Base-by-base conservation (phyloP, 2,797 vertebrate species). In the Onychomys leucogaster region DNA sequence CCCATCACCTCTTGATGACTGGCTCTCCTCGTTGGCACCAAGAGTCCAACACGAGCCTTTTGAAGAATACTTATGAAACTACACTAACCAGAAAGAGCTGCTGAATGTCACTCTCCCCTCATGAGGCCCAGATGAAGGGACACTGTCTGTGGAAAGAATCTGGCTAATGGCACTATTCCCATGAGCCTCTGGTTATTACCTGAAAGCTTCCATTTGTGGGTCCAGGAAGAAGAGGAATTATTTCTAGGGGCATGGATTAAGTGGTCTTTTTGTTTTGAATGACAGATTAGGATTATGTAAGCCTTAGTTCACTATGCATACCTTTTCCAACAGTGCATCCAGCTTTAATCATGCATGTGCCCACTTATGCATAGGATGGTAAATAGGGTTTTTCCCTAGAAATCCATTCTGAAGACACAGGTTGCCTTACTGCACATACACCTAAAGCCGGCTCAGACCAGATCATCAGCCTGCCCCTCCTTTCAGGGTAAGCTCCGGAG, bases 1-100 rank as follows among this genome's bases (percentile, higher is more conserved):
- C 52, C 52, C 4, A 11, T 88, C 27, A 32, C 49, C 16, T 57
- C 52, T 84, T 84, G 10, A 32, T 59, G 5, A 59, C n/a, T 32
- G 52, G 52, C 37, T 43, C 16, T 57, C 17, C 16, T 21, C 10
- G 1, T 55, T 43, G 25, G 27, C 14, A 37, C 3, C 86, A 87
- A 57, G 52, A 73, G 19, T 41, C 29, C 69, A 41, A 59, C 9
- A 59, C 1, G 16, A 88, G 27, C 69, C 69, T 43, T 41, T 75
- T 59, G 46, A 69, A 57, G 69, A 87, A 19, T 12, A 41, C n/a
- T 73, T 37, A 9, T 87, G n/a, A 73, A 73, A 73, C 34, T 52
- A 17, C 49, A 41, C 67, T 1, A 2, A 34, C 23, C 32, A 34
- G 21, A 5, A 0, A 0, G 61, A 46, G 57, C 55, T n/a, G 2